Conservation (phyloP, 2,888 invertebrate genomes). For the Macrosiphum euphorbiae region DNA sequence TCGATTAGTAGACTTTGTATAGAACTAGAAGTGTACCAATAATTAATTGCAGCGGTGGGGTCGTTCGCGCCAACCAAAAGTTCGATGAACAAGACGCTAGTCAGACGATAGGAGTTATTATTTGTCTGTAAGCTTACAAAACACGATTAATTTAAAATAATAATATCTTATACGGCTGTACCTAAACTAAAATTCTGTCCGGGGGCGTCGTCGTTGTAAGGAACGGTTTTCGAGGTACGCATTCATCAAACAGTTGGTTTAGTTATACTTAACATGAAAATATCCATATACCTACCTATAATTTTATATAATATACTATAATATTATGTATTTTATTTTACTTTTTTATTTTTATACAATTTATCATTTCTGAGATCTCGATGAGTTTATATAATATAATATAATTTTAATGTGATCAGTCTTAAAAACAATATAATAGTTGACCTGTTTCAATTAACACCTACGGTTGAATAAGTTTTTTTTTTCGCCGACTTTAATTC, state of each 20-base stretch:
- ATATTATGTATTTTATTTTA: slow-evolving; percentile 32
- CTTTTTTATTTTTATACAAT: slow-evolving; percentile 29
- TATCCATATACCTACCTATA: not conserved
- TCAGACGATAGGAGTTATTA: not conserved
- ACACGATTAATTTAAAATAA: not conserved
- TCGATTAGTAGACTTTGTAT: not conserved
- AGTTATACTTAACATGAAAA: slow-evolving; percentile 20
- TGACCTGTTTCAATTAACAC: slow-evolving; percentile 39
- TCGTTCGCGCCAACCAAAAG: not conserved
- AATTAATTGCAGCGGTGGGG: not conserved
- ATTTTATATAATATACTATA: slow-evolving; percentile 15
- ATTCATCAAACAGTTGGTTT: not conserved
- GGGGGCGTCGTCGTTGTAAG: not conserved
- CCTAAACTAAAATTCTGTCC: too few relatives aligned
- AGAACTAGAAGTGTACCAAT: not conserved
- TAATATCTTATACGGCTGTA: too few relatives aligned
- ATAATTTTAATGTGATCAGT: slow-evolving; percentile 49
- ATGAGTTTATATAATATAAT: slow-evolving; percentile 26
- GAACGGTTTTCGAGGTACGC: not conserved
- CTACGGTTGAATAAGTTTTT: slow-evolving; percentile 24
- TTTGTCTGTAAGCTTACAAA: not conserved
- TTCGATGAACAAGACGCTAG: not conserved
- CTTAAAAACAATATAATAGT: slow-evolving; percentile 58
- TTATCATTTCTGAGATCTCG: slow-evolving; percentile 54
- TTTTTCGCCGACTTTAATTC: slow-evolving; percentile 22